A percentile compares a stretch with the other conserved stretches of the same genome.
These are phyloP conservation scores for Nematostella vectensis DNA, from an alignment of 92 coral and sea anemone species.

Conservation along the genomic window DNA sequence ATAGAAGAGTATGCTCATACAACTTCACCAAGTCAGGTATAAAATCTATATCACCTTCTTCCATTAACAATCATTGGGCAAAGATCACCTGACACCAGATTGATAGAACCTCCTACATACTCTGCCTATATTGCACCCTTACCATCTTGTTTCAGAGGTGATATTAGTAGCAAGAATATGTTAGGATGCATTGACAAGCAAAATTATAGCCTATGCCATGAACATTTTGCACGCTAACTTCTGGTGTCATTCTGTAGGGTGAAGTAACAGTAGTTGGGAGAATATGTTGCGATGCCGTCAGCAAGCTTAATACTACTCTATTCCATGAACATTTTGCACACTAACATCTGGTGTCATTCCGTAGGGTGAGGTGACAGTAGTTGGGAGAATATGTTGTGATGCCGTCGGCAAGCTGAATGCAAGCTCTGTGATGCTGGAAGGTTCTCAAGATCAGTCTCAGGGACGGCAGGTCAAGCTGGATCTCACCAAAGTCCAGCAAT, in stretches of 20 bases:
- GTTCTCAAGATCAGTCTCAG: conserved; percentile 58
- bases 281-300: conserved; percentile 89
- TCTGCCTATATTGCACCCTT: too few species aligned
- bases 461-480: conserved; percentile 71
- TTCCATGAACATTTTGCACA: too few species aligned
- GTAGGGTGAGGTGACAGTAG: conserved; percentile 78
- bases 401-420: conserved; percentile 91
- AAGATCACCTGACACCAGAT: too few species aligned
- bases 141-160: too few species aligned
- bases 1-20: conserved; percentile 62
- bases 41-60: background rate
- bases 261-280: conserved; percentile 84
- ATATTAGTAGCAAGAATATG: conserved; percentile 78
- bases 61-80: too few species aligned
- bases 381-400: conserved; percentile 92
- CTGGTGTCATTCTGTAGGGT: conserved; percentile 44
- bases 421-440: conserved; percentile 78
- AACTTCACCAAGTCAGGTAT: conserved; percentile 54
- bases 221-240: too few species aligned
- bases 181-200: conserved; percentile 94
- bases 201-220: too few species aligned
- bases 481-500: conserved; percentile 68
- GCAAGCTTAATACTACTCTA: conserved; percentile 89
- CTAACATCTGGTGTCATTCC: too few species aligned
- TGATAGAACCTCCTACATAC: too few species aligned